Conservation (phyloP, 2,113 vertebrate genomes). For the Prolemur simus region DNA sequence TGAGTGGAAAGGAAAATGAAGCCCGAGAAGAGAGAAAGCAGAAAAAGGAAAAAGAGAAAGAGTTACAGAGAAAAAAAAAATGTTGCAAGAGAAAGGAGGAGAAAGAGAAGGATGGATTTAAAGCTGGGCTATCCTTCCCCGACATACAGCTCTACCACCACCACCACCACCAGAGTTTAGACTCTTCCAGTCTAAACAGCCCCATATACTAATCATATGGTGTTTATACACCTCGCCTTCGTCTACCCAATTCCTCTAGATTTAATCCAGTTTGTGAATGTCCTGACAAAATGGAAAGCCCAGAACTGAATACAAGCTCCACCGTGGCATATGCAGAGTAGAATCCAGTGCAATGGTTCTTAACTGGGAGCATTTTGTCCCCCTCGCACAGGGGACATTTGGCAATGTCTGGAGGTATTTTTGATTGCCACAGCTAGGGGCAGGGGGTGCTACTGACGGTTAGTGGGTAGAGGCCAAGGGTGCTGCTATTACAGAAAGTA, state of each 20-base stretch:
- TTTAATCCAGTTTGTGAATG: background rate
- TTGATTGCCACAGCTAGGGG: background rate
- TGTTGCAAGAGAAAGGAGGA: background rate
- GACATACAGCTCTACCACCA: background rate
- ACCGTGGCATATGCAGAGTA: background rate
- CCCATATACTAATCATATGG: background rate
- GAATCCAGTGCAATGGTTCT: background rate
- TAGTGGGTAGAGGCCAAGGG: background rate
- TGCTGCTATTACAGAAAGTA: background rate
- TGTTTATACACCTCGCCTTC: background rate
- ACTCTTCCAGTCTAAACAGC: background rate
- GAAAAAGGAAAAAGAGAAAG: background rate
- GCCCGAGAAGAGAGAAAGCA: background rate
- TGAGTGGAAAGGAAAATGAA: background rate
- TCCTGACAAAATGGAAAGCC: background rate
- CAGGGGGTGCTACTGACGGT: background rate
- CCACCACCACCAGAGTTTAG: background rate
- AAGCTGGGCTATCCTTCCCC: background rate
- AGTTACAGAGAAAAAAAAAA: background rate
- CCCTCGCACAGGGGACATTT: background rate
- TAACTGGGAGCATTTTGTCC: background rate
- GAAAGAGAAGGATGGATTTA: background rate
- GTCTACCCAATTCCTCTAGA: background rate
- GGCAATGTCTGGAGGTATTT: background rate
- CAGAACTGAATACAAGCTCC: background rate